phyloP scores from a whole-genome alignment of 2,797 vertebrate genomes.

The Allobates femoralis region DNA sequence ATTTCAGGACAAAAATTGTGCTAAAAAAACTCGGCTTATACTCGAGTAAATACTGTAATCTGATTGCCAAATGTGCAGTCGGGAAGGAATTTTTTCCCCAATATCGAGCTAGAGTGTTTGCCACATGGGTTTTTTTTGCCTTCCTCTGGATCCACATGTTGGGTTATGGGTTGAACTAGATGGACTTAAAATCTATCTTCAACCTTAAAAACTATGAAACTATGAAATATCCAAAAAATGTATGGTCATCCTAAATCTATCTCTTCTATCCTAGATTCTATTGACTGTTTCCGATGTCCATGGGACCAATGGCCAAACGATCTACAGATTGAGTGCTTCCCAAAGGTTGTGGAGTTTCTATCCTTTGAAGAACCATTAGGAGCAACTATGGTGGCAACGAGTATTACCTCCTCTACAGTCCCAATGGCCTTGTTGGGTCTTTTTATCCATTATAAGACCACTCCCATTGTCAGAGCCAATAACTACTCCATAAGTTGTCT shows the following conservation, averaged over 20 bases:
- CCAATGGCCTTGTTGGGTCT: constrained; percentile 38
- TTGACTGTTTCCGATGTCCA: constrained; percentile 39
- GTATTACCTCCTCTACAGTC: constrained; percentile 24
- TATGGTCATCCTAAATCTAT: not conserved
- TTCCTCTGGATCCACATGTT: too few relatives aligned
- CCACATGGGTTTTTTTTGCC: too few relatives aligned
- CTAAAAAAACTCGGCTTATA: too few relatives aligned
- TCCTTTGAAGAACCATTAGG: constrained; percentile 51
- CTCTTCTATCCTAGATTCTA: constrained; percentile 23
- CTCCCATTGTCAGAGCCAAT: constrained; percentile 50
- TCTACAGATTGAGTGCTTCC: constrained; percentile 19
- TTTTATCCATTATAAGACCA: constrained; percentile 35
- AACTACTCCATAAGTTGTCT: constrained; percentile 49
- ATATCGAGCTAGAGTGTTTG: too few relatives aligned
- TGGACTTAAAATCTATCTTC: too few relatives aligned
- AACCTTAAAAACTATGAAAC: too few relatives aligned
- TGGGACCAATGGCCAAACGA: constrained; percentile 41
- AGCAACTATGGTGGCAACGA: constrained; percentile 9
- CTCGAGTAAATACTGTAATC: too few relatives aligned
- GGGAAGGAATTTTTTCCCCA: too few relatives aligned
- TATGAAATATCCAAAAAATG: too few relatives aligned
- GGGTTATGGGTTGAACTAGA: too few relatives aligned
- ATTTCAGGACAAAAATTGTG: too few relatives aligned
- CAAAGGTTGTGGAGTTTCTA: constrained; percentile 33
- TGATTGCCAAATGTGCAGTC: too few relatives aligned